A percentile compares a stretch with the other conserved stretches of the same genome.
Evolutionary conservation across 1,140 invertebrate genomes (phyloP).

Genomic region (Mizuhopecten yessoensis): DNA sequence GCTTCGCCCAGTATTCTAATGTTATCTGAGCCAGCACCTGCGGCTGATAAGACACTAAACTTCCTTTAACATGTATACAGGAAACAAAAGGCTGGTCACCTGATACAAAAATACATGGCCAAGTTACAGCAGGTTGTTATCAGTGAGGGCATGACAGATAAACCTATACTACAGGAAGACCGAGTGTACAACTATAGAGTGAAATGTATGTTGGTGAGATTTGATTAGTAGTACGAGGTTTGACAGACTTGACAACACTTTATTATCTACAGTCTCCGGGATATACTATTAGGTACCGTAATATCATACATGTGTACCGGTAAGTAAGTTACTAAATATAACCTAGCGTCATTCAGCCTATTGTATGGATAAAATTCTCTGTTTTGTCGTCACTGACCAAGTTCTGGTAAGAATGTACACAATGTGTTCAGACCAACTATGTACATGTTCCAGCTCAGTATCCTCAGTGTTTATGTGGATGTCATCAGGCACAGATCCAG

Average conservation of each 20-base stretch:
- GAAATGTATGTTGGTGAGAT: background rate
- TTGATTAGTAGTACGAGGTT: background rate
- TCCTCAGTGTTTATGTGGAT: too few relatives aligned
- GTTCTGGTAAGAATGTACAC: conserved; percentile 1
- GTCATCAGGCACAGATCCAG: too few relatives aligned
- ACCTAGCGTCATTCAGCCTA: background rate
- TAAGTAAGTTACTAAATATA: background rate
- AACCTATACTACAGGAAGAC: background rate
- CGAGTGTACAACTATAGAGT: too few relatives aligned
- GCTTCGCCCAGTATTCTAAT: background rate
- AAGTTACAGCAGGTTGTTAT: background rate
- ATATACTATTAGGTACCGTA: background rate
- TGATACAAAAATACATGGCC: conserved; percentile 27
- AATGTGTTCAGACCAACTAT: too few relatives aligned
- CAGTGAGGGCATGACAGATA: background rate
- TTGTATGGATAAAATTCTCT: background rate
- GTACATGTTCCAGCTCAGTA: too few relatives aligned
- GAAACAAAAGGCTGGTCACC: background rate
- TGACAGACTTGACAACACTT: background rate
- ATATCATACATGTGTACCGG: conserved; percentile 1
- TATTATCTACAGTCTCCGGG: background rate
- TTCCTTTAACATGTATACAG: background rate
- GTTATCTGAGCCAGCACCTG: background rate
- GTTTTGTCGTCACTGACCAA: background rate
- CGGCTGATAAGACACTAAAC: background rate